A percentile compares a stretch with the other conserved stretches of the same genome.
Conservation (phyloP, 1,140 invertebrate genomes). For the Lepidurus arcticus region DNA sequence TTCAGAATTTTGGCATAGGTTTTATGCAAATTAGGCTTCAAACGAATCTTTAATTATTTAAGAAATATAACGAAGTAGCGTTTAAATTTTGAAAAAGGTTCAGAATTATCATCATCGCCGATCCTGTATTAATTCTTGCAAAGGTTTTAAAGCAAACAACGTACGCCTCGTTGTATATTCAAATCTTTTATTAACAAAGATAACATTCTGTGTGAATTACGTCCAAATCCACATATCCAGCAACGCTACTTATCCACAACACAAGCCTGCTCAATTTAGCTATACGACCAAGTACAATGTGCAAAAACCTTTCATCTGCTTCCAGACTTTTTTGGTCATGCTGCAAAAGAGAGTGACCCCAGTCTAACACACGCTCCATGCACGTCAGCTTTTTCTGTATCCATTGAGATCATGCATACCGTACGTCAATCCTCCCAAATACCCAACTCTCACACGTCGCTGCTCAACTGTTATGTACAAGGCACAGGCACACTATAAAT, state of each 20-base stretch:
- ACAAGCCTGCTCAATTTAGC: background rate
- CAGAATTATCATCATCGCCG: too few relatives aligned
- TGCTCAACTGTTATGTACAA: background rate
- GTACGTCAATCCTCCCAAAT: background rate
- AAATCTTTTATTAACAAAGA: conserved; percentile 15
- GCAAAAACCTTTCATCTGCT: background rate
- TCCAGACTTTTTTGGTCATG: background rate
- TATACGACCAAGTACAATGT: background rate
- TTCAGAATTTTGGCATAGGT: too few relatives aligned
- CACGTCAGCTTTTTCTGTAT: background rate
- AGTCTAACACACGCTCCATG: background rate
- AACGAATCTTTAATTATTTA: too few relatives aligned
- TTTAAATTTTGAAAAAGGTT: too few relatives aligned
- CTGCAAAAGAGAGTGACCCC: background rate
- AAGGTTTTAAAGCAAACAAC: background rate
- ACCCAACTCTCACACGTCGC: background rate
- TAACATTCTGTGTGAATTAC: conserved; percentile 14
- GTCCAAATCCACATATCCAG: conserved; percentile 7
- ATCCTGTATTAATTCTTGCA: too few relatives aligned
- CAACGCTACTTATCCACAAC: conserved; percentile 10
- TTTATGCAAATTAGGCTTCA: too few relatives aligned
- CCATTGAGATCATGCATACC: conserved; percentile 13
- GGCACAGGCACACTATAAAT: conserved; percentile 14
- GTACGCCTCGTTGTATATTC: background rate
- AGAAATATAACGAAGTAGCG: too few relatives aligned